Evolutionary conservation across 2,888 invertebrate species (phyloP).

Genomic region (Drosophila niveifrons): DNA sequence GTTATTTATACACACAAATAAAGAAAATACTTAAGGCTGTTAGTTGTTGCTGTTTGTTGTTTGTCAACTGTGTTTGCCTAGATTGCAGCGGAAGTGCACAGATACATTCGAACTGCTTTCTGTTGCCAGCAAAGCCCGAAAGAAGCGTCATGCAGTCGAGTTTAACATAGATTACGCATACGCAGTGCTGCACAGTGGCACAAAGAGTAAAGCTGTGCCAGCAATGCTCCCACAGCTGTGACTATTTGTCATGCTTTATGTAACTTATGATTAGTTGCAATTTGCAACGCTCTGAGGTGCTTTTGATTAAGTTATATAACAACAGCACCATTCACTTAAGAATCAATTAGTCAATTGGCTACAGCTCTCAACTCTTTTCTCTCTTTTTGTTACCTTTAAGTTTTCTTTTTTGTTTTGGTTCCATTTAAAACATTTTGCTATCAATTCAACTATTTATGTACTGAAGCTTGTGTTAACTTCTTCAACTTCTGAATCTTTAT

Average conservation of each 20-base stretch:
- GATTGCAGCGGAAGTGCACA: conserved; percentile 39
- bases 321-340: not conserved
- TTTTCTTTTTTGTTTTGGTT: too few species aligned
- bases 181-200: conserved; percentile 31
- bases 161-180: conserved; percentile 45
- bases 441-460: not conserved
- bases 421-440: not conserved
- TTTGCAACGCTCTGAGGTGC: not conserved
- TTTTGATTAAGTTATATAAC: not conserved
- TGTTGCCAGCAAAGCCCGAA: not conserved
- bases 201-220: not conserved
- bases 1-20: conserved; percentile 41
- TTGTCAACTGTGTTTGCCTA: conserved; percentile 34
- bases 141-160: conserved; percentile 25
- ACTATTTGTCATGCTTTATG: conserved; percentile 21
- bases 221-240: conserved; percentile 36
- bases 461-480: not conserved
- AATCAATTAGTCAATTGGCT: too few species aligned
- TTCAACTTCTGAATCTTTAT: not conserved
- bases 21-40: conserved; percentile 11
- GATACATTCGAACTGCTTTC: not conserved
- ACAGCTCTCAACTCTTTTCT: not conserved
- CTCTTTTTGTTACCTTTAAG: not conserved
- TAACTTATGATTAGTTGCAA: conserved; percentile 8
- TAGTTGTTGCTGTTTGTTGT: conserved; percentile 14